phyloP scores from a whole-genome alignment of 2,113 vertebrate species.

The Lasiurus borealis region DNA sequence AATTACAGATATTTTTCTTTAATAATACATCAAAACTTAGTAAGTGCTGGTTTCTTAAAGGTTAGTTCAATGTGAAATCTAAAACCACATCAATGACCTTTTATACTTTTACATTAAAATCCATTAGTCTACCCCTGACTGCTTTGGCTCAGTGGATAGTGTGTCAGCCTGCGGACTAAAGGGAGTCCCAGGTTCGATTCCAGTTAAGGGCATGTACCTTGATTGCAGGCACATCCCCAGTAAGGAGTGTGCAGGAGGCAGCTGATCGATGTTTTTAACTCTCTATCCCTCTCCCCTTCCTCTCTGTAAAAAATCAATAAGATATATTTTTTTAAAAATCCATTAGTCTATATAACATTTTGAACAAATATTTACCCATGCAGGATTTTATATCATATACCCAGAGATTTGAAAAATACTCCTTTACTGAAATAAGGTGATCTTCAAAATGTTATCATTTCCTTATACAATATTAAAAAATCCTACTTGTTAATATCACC shows the following conservation, averaged over 20 bases:
- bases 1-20: background rate
- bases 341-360: background rate
- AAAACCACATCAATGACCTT: background rate
- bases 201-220: too few species aligned
- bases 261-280: too few species aligned
- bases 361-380: slow-evolving; percentile 26
- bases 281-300: too few species aligned
- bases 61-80: slow-evolving; percentile 28
- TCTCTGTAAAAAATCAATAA: too few species aligned
- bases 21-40: slow-evolving; percentile 5
- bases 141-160: too few species aligned
- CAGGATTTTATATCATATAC: background rate
- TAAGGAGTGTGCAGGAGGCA: too few species aligned
- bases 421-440: slow-evolving; percentile 17
- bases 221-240: too few species aligned
- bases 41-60: slow-evolving; percentile 15
- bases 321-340: background rate
- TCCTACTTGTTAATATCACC: slow-evolving; percentile 32
- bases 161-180: too few species aligned
- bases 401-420: background rate
- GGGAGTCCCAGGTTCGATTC: too few species aligned
- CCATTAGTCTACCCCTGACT: background rate
- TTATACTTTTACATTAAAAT: slow-evolving; percentile 33
- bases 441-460: slow-evolving; percentile 39
- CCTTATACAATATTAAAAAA: background rate